A percentile compares a stretch with the other conserved stretches of the same genome.
phyloP scores from a whole-genome alignment of 1,140 invertebrate genomes.

The Brachionus angularis region DNA sequence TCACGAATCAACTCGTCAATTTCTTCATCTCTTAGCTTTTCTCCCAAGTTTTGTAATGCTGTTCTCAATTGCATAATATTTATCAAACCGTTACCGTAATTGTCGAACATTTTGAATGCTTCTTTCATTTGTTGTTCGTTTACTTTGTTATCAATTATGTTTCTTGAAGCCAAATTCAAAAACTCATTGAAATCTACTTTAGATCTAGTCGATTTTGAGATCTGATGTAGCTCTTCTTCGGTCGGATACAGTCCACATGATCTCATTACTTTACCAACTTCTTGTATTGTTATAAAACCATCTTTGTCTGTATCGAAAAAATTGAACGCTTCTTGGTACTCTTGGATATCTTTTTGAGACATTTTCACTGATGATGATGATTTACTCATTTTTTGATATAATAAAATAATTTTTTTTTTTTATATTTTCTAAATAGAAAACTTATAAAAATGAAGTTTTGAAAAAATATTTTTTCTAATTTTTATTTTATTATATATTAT shows the following conservation, averaged over 20 bases:
- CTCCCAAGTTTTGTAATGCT: slow-evolving; percentile 83
- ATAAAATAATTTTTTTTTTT: no score
- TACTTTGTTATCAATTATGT: slow-evolving; percentile 13
- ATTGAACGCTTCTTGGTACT: slow-evolving; percentile 40
- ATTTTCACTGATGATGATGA: not conserved
- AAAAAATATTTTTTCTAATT: no score
- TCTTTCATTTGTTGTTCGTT: slow-evolving; percentile 38
- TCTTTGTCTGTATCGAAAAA: slow-evolving; percentile 36
- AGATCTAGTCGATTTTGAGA: not conserved
- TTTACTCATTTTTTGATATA: slow-evolving; percentile 28
- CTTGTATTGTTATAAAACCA: slow-evolving; percentile 15
- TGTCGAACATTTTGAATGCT: slow-evolving; percentile 40
- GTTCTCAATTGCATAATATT: slow-evolving; percentile 77
- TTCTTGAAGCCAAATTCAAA: not conserved
- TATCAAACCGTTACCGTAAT: slow-evolving; percentile 77
- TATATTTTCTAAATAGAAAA: no score
- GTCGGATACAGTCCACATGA: slow-evolving; percentile 33
- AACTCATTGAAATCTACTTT: slow-evolving; percentile 41
- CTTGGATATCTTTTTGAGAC: slow-evolving; percentile 18
- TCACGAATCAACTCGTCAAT: slow-evolving; percentile 85
- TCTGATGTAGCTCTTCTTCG: slow-evolving; percentile 6
- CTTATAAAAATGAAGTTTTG: no score
- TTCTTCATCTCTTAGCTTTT: slow-evolving; percentile 79
- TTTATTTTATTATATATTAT: no score
- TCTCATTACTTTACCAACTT: slow-evolving; percentile 41